These are phyloP conservation scores for Protonibea diacanthus DNA, from an alignment of 2,797 vertebrate species.

Conservation along the genomic window DNA sequence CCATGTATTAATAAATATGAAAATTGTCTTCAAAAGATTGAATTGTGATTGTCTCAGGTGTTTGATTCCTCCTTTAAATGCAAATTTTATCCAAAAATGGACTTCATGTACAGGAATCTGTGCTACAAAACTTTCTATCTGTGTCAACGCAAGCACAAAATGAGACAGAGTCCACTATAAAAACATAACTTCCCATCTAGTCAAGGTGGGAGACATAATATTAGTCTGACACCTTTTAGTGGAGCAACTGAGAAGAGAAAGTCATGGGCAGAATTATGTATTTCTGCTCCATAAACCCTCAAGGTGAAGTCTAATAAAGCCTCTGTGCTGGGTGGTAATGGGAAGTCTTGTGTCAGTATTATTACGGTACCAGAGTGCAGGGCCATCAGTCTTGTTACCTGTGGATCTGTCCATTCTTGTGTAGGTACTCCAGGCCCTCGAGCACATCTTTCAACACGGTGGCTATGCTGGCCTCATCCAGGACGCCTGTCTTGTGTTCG, in stretches of 20 bases:
- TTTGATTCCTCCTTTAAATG: background rate
- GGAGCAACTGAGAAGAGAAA: constrained; percentile 6
- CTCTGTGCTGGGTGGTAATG: background rate
- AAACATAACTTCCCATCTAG: background rate
- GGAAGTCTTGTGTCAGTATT: constrained; percentile 25
- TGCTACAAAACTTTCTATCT: background rate
- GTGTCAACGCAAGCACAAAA: background rate
- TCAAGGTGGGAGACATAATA: constrained; percentile 1
- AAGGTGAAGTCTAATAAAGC: constrained; percentile 43
- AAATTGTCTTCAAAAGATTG: background rate
- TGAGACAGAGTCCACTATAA: background rate
- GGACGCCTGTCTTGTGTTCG: constrained; percentile 95
- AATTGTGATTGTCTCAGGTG: background rate
- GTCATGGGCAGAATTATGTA: background rate
- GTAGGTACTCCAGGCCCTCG: constrained; percentile 95
- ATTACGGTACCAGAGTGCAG: background rate
- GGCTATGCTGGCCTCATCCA: constrained; percentile 96
- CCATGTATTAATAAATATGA: background rate
- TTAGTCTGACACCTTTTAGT: background rate
- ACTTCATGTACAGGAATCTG: background rate
- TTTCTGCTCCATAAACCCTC: constrained; percentile 42
- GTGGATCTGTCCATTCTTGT: constrained; percentile 98
- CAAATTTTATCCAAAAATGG: background rate
- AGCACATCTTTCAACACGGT: constrained; percentile 95
- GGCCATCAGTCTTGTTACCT: constrained; percentile 82